phyloP scores from a whole-genome alignment of 2,888 invertebrate genomes.

The Mesorhabditis spiculigera region DNA sequence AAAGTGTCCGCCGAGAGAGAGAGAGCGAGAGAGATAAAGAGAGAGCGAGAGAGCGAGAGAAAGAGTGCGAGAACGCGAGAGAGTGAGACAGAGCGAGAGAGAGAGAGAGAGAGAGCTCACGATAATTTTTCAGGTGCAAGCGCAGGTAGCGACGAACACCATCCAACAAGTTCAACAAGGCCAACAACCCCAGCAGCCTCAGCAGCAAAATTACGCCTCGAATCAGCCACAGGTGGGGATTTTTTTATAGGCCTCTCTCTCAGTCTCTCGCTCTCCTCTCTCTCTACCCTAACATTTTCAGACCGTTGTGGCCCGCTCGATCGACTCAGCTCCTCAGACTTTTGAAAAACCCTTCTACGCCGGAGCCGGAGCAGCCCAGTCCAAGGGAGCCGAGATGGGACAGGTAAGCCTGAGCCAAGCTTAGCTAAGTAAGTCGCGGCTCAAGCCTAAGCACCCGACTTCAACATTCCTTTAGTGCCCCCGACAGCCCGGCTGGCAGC shows the following conservation, averaged over 20 bases:
- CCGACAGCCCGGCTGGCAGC: conserved; percentile 54
- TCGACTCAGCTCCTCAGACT: neutral
- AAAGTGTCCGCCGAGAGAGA: no score
- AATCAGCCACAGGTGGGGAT: conserved; percentile 13
- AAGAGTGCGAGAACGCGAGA: no score
- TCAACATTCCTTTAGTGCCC: conserved; percentile 38
- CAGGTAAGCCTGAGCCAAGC: neutral
- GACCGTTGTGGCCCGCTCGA: neutral
- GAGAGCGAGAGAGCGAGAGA: no score
- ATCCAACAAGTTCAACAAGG: conserved; percentile 16
- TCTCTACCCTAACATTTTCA: neutral
- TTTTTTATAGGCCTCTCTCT: no score
- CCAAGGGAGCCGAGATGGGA: neutral
- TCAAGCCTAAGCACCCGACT: neutral
- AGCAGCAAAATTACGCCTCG: conserved; percentile 17
- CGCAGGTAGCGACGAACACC: neutral
- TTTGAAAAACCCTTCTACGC: neutral
- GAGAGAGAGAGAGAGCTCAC: no score
- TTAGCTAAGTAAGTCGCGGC: neutral
- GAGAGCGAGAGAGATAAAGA: no score
- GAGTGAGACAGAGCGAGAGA: no score
- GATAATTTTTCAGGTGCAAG: no score
- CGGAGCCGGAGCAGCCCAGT: neutral
- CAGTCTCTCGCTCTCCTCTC: no score
- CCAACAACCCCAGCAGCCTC: conserved; percentile 20